Base-by-base conservation (phyloP, 1,140 invertebrate species). In the Tenebrio molitor region DNA sequence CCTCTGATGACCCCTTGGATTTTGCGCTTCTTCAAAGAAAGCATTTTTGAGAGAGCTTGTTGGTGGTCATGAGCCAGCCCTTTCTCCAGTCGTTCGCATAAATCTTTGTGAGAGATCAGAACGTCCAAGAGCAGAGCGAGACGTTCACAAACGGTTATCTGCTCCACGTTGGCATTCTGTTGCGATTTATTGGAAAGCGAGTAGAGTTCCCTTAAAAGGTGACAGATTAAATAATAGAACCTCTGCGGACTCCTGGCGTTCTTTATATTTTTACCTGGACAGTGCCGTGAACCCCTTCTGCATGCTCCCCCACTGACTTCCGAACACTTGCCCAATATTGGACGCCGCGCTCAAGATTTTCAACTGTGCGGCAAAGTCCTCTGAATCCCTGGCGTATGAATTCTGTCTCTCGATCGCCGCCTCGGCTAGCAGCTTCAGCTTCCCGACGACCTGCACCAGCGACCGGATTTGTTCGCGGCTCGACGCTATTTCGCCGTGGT, bases 61-160 rank as follows among this genome's bases (percentile, higher is more conserved):
- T 91, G 90, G 80, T 92, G 91, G 81, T 92, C 91, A 15, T 87
- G 85, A 8, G 88, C 87, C 0, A 92, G 87, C 16, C 90, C 90
- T 76, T 89, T 87, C 79, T 92, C 91, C 76, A 92, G 87, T 69
- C 91, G 84, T 70, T 92, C 91, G 80, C 91, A 92, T 21, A 92
- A 79, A 74, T 90, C 88, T 81, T 85, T 87, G 74, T 91, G 90
- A 1, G 88, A 88, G 6, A 85, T 80, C 15, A 92, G 81, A 67
- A 91, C 84, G 79, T 91, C 91, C 15, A 90, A 81, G 1, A 92
- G 85, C 1, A 91, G 81, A 72, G 87, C 86, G 41, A 92, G 78
- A 74, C 87, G 84, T 75, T 91, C 90, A 74, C 89, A 89, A 3
- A 91, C 83, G 17, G 85, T 86, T 17, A 87, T 87, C 75, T 83